phyloP scores from a whole-genome alignment of 1,140 invertebrate species.

The Drosophila rufa region DNA sequence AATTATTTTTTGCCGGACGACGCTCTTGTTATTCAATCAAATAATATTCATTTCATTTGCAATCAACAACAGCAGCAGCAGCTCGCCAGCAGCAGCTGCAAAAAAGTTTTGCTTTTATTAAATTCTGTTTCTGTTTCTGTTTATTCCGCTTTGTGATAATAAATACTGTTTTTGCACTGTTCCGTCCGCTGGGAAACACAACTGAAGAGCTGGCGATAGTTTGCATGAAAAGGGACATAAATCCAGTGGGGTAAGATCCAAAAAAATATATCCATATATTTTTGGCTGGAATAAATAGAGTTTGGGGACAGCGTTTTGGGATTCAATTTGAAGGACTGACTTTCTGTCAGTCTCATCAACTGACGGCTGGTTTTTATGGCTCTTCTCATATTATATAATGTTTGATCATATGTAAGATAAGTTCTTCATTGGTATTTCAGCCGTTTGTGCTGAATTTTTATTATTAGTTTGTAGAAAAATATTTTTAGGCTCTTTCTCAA shows the following conservation, averaged over 20 bases:
- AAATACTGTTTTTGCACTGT: constrained; percentile 42
- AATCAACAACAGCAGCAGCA: constrained; percentile 44
- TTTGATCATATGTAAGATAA: no score
- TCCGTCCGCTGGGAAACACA: constrained; percentile 18
- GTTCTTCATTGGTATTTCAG: no score
- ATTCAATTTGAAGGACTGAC: constrained; percentile 15
- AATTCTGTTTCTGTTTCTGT: constrained; percentile 41
- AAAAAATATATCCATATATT: not conserved
- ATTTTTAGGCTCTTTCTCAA: no score
- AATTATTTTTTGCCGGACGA: constrained; percentile 44
- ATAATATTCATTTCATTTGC: constrained; percentile 56
- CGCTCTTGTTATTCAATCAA: constrained; percentile 52
- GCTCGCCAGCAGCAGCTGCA: constrained; percentile 1
- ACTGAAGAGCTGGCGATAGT: constrained; percentile 27
- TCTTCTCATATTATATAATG: not conserved
- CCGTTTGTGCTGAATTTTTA: no score
- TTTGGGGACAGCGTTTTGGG: constrained; percentile 1
- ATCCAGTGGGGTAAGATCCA: constrained; percentile 14
- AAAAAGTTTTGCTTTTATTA: constrained; percentile 49
- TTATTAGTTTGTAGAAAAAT: no score
- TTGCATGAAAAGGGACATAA: constrained; percentile 40
- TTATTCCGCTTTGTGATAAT: constrained; percentile 51
- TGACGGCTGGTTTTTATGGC: constrained; percentile 5
- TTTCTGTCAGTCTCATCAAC: constrained; percentile 9
- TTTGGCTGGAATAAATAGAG: not conserved